Conservation (phyloP, 2,113 vertebrate species). For the Oryzias javanicus region DNA sequence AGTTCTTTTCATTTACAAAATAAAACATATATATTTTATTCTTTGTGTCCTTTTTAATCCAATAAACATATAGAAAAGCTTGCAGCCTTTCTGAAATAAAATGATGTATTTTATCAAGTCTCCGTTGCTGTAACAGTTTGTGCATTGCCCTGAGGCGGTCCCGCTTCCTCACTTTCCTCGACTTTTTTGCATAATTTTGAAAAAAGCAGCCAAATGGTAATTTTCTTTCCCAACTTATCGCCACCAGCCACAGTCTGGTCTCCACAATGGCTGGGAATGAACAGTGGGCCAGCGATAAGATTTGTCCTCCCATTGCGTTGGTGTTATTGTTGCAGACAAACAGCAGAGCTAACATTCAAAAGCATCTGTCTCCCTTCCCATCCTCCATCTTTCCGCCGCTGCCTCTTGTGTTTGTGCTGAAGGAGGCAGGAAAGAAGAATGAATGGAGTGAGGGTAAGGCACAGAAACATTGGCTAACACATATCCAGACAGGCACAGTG, state of each 20-base stretch:
- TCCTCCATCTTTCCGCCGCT: slow-evolving; percentile 19
- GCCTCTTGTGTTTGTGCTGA: slow-evolving; percentile 14
- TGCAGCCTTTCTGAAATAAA: slow-evolving; percentile 20
- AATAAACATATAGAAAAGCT: slow-evolving; percentile 5
- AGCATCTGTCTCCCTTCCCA: slow-evolving; percentile 11
- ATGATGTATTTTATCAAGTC: neutral
- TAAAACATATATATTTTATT: neutral
- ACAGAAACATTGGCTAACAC: slow-evolving; percentile 4
- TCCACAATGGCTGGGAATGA: slow-evolving; percentile 48
- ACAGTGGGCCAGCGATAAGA: slow-evolving; percentile 49
- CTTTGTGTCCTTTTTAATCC: neutral
- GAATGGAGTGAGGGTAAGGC: neutral
- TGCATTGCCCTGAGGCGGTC: slow-evolving; percentile 23
- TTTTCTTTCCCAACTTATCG: slow-evolving; percentile 39
- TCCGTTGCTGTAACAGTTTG: slow-evolving; percentile 16
- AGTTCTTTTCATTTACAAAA: neutral
- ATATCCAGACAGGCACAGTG: slow-evolving; percentile 1
- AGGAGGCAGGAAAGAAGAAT: slow-evolving; percentile 6
- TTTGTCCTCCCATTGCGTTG: slow-evolving; percentile 27
- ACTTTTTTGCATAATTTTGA: slow-evolving; percentile 33
- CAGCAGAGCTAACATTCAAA: slow-evolving; percentile 30
- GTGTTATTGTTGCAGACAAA: slow-evolving; percentile 44
- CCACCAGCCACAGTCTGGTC: slow-evolving; percentile 39
- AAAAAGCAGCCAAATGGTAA: slow-evolving; percentile 28
- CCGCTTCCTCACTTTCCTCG: slow-evolving; percentile 10